A percentile compares a stretch with the other conserved stretches of the same genome.
These are phyloP conservation scores for Hypomecis punctinalis DNA, from an alignment of 2,888 invertebrate species.

Conservation along the genomic window DNA sequence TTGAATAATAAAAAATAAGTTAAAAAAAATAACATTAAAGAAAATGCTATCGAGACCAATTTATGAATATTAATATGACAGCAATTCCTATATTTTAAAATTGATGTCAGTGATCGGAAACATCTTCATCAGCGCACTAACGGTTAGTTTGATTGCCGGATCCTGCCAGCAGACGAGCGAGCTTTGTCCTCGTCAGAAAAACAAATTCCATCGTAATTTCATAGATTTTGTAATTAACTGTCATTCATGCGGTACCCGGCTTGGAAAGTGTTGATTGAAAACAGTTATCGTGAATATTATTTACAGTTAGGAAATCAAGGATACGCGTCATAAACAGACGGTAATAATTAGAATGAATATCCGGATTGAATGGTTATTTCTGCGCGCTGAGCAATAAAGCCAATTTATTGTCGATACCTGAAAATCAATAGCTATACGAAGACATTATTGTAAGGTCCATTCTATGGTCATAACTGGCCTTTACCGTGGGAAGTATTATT, in stretches of 20 bases:
- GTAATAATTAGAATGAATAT: constrained; percentile 18
- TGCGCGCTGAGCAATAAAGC: constrained; percentile 12
- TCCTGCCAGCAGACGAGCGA: constrained; percentile 7
- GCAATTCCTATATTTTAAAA: constrained; percentile 12
- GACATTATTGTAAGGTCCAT: constrained; percentile 62
- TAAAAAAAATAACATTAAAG: constrained; percentile 4
- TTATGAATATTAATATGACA: constrained; percentile 21
- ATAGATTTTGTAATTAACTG: constrained; percentile 23
- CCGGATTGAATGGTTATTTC: constrained; percentile 23
- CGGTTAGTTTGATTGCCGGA: constrained; percentile 27
- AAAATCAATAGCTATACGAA: constrained; percentile 24
- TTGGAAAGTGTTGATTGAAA: constrained; percentile 17
- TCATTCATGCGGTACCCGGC: constrained; percentile 22
- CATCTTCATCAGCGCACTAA: constrained; percentile 28
- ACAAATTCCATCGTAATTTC: constrained; percentile 7
- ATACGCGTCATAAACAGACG: constrained; percentile 22
- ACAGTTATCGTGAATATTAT: constrained; percentile 23
- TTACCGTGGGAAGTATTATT: constrained; percentile 72
- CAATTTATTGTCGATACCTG: constrained; percentile 27
- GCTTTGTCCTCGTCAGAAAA: constrained; percentile 13
- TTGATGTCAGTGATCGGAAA: constrained; percentile 21
- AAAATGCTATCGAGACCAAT: background rate
- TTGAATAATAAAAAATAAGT: constrained; percentile 9
- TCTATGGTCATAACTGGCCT: constrained; percentile 57
- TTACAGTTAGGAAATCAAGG: constrained; percentile 28